Conservation (phyloP, 2,797 vertebrate genomes). For the Orestias chungarensis region DNA sequence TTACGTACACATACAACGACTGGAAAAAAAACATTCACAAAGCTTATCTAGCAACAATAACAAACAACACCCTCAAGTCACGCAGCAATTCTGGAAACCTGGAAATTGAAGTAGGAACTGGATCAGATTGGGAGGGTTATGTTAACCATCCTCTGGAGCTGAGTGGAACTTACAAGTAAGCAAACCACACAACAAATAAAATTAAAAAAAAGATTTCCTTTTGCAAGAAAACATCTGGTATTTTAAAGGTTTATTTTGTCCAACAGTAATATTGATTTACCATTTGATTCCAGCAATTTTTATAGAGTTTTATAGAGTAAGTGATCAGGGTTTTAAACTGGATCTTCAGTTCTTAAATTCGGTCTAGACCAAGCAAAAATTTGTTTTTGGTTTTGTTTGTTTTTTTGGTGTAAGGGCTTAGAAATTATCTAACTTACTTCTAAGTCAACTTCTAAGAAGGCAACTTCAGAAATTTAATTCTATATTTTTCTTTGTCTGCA, state of each 20-base stretch:
- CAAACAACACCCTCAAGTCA: fast-evolving
- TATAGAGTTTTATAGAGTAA: neutral
- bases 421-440: too few species aligned
- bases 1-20: slow-evolving; percentile 50
- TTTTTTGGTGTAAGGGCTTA: too few species aligned
- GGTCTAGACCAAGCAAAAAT: too few species aligned
- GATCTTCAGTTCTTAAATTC: too few species aligned
- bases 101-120: slow-evolving; percentile 48
- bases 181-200: neutral
- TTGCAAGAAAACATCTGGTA: neutral
- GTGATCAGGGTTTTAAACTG: neutral
- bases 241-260: neutral
- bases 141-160: slow-evolving; percentile 57
- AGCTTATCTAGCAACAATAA: slow-evolving; percentile 69
- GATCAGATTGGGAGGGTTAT: slow-evolving; percentile 28
- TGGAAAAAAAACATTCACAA: slow-evolving; percentile 23
- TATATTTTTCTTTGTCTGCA: too few species aligned
- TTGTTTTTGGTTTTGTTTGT: too few species aligned
- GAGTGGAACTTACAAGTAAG: slow-evolving; percentile 67
- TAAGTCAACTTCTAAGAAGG: too few species aligned
- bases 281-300: neutral
- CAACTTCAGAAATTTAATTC: too few species aligned
- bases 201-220: neutral
- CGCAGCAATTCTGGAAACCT: neutral
- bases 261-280: neutral